Base-by-base conservation (phyloP, 1,140 invertebrate species). In the Anagrus nilaparvatae region DNA sequence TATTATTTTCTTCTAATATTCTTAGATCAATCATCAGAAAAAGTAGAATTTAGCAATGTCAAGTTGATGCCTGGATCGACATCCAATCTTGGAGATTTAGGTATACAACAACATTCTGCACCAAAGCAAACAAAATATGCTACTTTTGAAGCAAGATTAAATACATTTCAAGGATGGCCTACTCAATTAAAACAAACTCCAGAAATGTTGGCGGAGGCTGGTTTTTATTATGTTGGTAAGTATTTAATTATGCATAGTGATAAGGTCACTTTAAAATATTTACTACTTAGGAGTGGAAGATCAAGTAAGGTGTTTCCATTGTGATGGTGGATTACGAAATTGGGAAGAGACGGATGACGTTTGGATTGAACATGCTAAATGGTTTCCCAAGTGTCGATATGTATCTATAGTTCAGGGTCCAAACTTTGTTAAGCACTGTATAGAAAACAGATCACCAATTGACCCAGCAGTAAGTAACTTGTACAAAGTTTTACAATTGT, bases 261-360 rank as follows among this genome's bases (percentile, higher is more conserved):
- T n/a, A n/a, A n/a, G 4, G 28, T n/a, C 4, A 18, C 8, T 17
- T 18, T 30, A 13, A 37, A 44, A 32, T 23, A 17, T 36, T n/a
- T 40, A 1, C 10, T 48, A 58, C 61, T 25, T 55, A 64, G 78
- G 76, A 23, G 56, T 64, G 33, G 63, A 61, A 13, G 82, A 85
- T 64, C 74, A 84, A 69, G 88, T 93, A 5, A 75, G 84, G 34
- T 97, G 92, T 70, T 94, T 92, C 65, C 83, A 90, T 65, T 97
- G 92, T 67, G 83, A 87, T 58, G 86, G 87, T 18, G 87, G 86
- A 0, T 67, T 95, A 17, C 72, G 81, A 46, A 80, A 82, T 54
- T 97, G 91, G 91, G 80, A 87, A 61, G 69, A 74, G 25, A 74
- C 75, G 13, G 91, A 95, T 61, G 79, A 87, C 57, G 85, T 87